A percentile compares a stretch with the other conserved stretches of the same genome.
Evolutionary conservation across 64 coral and sea anemone species (phyloP).

Genomic region (Actinia tenebrosa): DNA sequence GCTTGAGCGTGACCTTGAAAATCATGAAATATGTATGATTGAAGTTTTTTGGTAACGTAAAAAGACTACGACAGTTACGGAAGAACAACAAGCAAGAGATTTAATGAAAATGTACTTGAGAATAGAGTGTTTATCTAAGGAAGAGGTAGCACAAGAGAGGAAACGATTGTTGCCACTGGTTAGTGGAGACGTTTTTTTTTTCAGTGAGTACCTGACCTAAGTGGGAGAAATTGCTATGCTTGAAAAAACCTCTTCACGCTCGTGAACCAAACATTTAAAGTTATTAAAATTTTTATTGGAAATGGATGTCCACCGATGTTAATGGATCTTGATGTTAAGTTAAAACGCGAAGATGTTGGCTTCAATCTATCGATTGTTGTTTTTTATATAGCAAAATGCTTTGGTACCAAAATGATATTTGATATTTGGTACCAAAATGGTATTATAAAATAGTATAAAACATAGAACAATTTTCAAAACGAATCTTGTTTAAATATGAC

Average conservation of each 20-base stretch:
- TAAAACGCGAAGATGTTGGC: too few relatives aligned
- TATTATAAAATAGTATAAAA: too few relatives aligned
- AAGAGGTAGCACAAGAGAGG: not conserved
- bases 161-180: not conserved
- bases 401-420: too few relatives aligned
- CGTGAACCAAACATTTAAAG: not conserved
- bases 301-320: not conserved
- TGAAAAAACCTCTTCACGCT: not conserved
- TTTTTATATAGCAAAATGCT: too few relatives aligned
- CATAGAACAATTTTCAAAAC: too few relatives aligned
- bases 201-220: not conserved
- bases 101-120: not conserved
- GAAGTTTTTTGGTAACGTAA: not conserved
- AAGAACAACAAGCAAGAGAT: not conserved
- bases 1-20: too few relatives aligned
- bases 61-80: not conserved
- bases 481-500: too few relatives aligned
- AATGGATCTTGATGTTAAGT: not conserved
- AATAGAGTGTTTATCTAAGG: not conserved
- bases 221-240: not conserved
- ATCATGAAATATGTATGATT: not conserved
- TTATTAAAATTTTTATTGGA: not conserved
- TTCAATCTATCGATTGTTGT: too few relatives aligned
- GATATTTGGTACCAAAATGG: too few relatives aligned
- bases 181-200: not conserved